Conservation (phyloP, 2,797 vertebrate genomes). For the Ambastaia sidthimunki region DNA sequence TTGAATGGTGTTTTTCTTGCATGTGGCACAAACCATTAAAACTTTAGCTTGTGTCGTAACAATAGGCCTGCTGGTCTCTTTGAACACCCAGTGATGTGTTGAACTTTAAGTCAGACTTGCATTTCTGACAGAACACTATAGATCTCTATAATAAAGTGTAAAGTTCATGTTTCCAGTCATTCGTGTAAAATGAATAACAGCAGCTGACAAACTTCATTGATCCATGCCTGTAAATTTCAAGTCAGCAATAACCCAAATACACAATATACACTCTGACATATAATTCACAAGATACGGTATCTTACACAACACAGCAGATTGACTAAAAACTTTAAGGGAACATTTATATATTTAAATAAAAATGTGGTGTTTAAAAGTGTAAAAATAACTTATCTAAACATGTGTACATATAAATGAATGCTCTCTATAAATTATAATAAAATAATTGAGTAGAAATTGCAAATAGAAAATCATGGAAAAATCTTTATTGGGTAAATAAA, state of each 20-base stretch:
- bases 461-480: no score
- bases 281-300: no score
- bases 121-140: not conserved
- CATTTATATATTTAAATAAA: no score
- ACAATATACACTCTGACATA: no score
- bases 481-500: no score
- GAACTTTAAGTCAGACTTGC: slow-evolving; percentile 61
- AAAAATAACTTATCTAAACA: not conserved
- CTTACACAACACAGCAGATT: no score
- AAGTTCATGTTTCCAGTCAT: not conserved
- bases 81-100: slow-evolving; percentile 66
- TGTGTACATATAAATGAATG: no score
- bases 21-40: slow-evolving; percentile 77
- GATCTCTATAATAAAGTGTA: slow-evolving; percentile 3
- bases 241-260: no score
- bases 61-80: slow-evolving; percentile 65
- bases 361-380: not conserved
- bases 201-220: not conserved
- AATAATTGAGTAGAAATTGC: no score
- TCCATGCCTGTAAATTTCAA: no score
- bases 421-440: no score
- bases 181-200: not conserved
- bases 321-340: no score
- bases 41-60: slow-evolving; percentile 69
- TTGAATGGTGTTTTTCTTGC: slow-evolving; percentile 74